phyloP scores from a whole-genome alignment of 1,140 invertebrate species.

The Dendroctonus valens region DNA sequence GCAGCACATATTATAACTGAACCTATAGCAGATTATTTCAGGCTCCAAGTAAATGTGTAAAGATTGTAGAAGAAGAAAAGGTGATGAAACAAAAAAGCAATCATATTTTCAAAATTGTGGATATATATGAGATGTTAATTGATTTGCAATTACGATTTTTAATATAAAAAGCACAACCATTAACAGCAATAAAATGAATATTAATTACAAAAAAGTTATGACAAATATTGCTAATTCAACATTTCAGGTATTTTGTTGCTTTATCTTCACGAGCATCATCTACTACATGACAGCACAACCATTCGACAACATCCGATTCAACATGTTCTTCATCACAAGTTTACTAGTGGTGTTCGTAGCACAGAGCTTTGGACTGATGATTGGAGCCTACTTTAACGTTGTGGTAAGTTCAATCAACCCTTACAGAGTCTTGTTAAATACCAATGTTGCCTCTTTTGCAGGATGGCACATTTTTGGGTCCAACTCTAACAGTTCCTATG shows the following conservation, averaged over 20 bases:
- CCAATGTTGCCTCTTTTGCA: constrained; percentile 43
- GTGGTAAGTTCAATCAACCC: constrained; percentile 62
- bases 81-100: no score
- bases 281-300: constrained; percentile 88
- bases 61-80: no score
- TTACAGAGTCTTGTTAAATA: background rate
- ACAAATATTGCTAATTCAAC: background rate
- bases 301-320: constrained; percentile 69
- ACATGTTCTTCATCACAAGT: constrained; percentile 79
- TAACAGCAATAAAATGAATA: no score
- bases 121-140: no score
- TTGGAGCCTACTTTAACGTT: constrained; percentile 81
- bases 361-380: constrained; percentile 84
- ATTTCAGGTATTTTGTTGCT: constrained; percentile 60
- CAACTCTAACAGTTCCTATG: constrained; percentile 74
- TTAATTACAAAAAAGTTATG: background rate
- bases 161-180: no score
- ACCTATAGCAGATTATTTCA: no score
- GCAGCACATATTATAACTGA: no score
- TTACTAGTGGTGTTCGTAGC: constrained; percentile 82
- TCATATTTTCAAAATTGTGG: no score
- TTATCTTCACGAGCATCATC: constrained; percentile 77
- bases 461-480: constrained; percentile 81
- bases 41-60: no score
- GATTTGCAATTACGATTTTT: no score